These are phyloP conservation scores for Crocallis elinguaria DNA, from an alignment of 2,888 invertebrate species.

Conservation along the genomic window DNA sequence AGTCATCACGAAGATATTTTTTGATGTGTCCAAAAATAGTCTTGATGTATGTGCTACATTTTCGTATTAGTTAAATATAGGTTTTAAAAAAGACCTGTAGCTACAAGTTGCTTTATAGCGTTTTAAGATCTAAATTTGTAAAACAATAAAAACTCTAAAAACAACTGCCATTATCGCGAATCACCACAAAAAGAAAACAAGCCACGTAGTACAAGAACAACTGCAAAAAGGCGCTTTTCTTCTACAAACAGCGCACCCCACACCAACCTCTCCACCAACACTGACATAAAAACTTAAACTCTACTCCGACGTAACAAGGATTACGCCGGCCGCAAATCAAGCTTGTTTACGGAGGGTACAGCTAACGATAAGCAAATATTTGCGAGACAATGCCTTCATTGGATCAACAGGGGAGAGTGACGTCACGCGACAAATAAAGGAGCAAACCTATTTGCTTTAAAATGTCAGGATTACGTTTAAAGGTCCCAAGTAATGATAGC, in stretches of 20 bases:
- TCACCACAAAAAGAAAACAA: conserved; percentile 9
- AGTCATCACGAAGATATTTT: too few species aligned
- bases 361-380: conserved; percentile 74
- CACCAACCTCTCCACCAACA: neutral
- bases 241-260: conserved; percentile 11
- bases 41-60: too few species aligned
- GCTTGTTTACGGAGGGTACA: conserved; percentile 23
- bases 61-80: too few species aligned
- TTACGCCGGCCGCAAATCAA: conserved; percentile 21
- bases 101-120: too few species aligned
- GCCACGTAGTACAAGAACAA: conserved; percentile 7
- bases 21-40: too few species aligned
- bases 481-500: too few species aligned
- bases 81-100: too few species aligned
- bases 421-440: conserved; percentile 45
- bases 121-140: too few species aligned
- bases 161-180: neutral
- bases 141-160: neutral
- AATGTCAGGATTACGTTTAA: neutral
- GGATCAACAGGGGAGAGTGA: conserved; percentile 57
- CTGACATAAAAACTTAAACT: conserved; percentile 8
- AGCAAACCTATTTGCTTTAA: conserved; percentile 31
- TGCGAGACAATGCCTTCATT: conserved; percentile 58
- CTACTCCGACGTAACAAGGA: conserved; percentile 24
- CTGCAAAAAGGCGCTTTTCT: conserved; percentile 23